phyloP scores from a whole-genome alignment of 2,113 vertebrate genomes.

The Silurus asotus region DNA sequence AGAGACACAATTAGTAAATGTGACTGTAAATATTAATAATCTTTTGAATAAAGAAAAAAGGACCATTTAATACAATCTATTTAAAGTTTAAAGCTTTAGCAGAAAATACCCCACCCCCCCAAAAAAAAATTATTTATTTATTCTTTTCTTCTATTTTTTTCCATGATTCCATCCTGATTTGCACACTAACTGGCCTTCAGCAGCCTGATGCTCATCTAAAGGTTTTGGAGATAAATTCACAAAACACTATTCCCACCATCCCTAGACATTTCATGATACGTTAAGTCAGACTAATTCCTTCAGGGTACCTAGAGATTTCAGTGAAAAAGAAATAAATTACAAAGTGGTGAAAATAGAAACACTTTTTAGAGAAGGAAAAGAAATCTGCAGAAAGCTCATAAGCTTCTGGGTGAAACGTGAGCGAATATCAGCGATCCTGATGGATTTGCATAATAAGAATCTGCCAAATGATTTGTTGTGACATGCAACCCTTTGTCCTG shows the following conservation, averaged over 20 bases:
- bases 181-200: slow-evolving; percentile 12
- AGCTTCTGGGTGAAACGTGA: slow-evolving; percentile 37
- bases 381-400: slow-evolving; percentile 31
- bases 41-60: too few species aligned
- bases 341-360: slow-evolving; percentile 45
- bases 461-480: slow-evolving; percentile 45
- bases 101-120: too few species aligned
- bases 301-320: slow-evolving; percentile 46
- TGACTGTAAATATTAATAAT: too few species aligned
- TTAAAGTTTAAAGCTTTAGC: too few species aligned
- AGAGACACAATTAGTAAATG: too few species aligned
- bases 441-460: slow-evolving; percentile 55
- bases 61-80: too few species aligned
- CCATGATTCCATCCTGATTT: background rate
- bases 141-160: too few species aligned
- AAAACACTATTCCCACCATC: slow-evolving; percentile 38
- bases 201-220: slow-evolving; percentile 17
- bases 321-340: slow-evolving; percentile 26
- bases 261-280: slow-evolving; percentile 53
- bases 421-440: slow-evolving; percentile 27
- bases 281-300: slow-evolving; percentile 59
- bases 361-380: slow-evolving; percentile 12
- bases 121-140: too few species aligned
- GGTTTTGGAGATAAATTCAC: slow-evolving; percentile 5
- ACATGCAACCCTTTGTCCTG: slow-evolving; percentile 19